phyloP scores from a whole-genome alignment of 1,140 invertebrate genomes.

The Oedothorax gibbosus region DNA sequence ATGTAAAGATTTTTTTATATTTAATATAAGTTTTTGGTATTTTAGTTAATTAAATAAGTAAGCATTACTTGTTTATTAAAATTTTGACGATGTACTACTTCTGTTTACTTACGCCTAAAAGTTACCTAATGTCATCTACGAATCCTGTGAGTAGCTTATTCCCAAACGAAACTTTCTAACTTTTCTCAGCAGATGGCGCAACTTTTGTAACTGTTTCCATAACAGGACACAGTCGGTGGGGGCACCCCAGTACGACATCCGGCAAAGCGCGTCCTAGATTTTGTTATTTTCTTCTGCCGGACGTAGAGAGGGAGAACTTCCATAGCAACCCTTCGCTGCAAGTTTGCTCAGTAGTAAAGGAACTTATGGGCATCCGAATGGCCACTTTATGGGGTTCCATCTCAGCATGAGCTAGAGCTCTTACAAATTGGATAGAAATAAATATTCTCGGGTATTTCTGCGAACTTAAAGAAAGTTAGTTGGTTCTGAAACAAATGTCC shows the following conservation, averaged over 20 bases:
- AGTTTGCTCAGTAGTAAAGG: not conserved
- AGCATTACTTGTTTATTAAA: not conserved
- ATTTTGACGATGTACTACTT: not conserved
- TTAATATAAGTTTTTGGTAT: too few species aligned
- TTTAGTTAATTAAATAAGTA: not conserved
- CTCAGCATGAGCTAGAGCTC: not conserved
- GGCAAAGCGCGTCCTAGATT: conserved; percentile 18
- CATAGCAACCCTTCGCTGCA: not conserved
- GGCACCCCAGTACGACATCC: conserved; percentile 27
- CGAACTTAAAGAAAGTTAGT: too few species aligned
- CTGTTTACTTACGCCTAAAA: not conserved
- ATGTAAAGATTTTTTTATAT: too few species aligned
- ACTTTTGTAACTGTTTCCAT: conserved; percentile 9
- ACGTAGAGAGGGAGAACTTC: not conserved
- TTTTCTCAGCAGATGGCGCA: conserved; percentile 36
- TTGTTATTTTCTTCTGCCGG: conserved; percentile 39
- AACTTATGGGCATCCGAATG: conserved; percentile 28
- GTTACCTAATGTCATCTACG: too few species aligned
- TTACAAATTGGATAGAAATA: not conserved
- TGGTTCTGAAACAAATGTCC: too few species aligned
- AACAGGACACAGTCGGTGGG: conserved; percentile 22
- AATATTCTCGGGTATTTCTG: not conserved
- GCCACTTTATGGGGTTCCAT: not conserved
- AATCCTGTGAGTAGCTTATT: too few species aligned
- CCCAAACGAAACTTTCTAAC: not conserved